Percentiles rank a stretch among this genome's conserved stretches.
phyloP scores from a whole-genome alignment of 2,113 vertebrate species.

The Zootoca vivipara region DNA sequence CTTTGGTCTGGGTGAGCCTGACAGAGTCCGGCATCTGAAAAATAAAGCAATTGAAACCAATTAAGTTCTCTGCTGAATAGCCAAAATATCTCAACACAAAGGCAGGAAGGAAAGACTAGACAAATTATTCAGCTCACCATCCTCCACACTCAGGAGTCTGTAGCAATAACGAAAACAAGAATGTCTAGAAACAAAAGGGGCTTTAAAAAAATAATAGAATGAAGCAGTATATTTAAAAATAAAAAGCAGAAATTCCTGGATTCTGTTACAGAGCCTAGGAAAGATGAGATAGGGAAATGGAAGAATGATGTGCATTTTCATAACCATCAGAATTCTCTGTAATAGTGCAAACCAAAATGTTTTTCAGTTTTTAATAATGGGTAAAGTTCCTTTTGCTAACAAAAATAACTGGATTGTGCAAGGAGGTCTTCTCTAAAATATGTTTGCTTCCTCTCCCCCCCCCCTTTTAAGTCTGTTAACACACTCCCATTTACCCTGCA shows the following conservation, averaged over 20 bases:
- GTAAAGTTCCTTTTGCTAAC: neutral
- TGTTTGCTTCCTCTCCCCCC: neutral
- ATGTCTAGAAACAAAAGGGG: slow-evolving; percentile 36
- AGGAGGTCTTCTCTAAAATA: neutral
- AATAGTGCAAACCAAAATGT: neutral
- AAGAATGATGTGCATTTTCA: neutral
- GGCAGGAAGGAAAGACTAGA: slow-evolving; percentile 78
- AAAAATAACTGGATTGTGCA: neutral
- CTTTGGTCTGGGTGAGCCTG: slow-evolving; percentile 99
- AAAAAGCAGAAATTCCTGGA: slow-evolving; percentile 43
- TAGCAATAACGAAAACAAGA: slow-evolving; percentile 59
- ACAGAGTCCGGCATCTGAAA: slow-evolving; percentile 95
- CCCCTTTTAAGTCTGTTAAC: neutral
- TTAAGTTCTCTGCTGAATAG: slow-evolving; percentile 40
- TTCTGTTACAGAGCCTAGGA: slow-evolving; percentile 6
- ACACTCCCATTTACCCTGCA: too few species aligned
- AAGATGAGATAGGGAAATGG: neutral
- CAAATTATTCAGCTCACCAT: slow-evolving; percentile 60
- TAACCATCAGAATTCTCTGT: neutral
- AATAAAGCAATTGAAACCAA: slow-evolving; percentile 57
- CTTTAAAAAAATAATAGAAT: slow-evolving; percentile 46
- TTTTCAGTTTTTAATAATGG: neutral
- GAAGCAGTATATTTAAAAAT: neutral
- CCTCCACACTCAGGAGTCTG: slow-evolving; percentile 27
- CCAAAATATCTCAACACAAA: slow-evolving; percentile 70